Base-by-base conservation (phyloP, 2,888 invertebrate species). In the Exocentrus adspersus region DNA sequence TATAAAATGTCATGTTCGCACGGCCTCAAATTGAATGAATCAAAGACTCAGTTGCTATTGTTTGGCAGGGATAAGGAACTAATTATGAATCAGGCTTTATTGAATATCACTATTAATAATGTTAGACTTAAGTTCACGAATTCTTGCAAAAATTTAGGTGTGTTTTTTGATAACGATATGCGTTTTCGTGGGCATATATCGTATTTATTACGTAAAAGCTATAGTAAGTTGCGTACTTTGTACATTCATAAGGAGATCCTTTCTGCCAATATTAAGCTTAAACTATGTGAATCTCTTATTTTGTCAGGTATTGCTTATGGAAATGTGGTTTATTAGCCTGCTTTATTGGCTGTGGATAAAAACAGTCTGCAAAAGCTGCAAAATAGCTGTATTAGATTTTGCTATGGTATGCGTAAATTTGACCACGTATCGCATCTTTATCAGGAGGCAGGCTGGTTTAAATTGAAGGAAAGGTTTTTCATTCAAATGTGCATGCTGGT, bases 11-110 rank as follows among this genome's bases (percentile, higher is more conserved):
- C 19, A 17, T 17, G 9, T 16, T 7, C 20, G 6, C 46, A n/a
- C 1, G 30, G 28, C 2, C 50, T 43, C 12, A 28, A 48, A 10
- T 60, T 21, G 30, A 45, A 45, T 45, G 45, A 45, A 17, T 17
- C 45, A 10, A 12, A 45, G n/a, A 19, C 41, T 3, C 41, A 37
- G 14, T 7, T 37, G 4, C 10, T 37, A 37, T 14, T 37, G 14
- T 37, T 37, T 37, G 41, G 41, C n/a, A 37, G n/a, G n/a, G n/a
- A 37, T 37, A 37, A 37, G 10, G 41, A 37, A 5, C 6, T 12
- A 5, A 37, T 37, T n/a, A 37, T 37, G 2, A n/a, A 10, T 14
- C 4, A 7, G n/a, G n/a, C n/a, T 14, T 37, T 37, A 2, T 9
- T 37, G n/a, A 37, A 37, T 14, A 37, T 37, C 4, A n/a, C 3